Percentiles rank a stretch among this genome's conserved stretches.
Evolutionary conservation across 37 sponge, comb jelly and placozoan genomes (phyloP).

Genomic region (Aplysina aerophoba): DNA sequence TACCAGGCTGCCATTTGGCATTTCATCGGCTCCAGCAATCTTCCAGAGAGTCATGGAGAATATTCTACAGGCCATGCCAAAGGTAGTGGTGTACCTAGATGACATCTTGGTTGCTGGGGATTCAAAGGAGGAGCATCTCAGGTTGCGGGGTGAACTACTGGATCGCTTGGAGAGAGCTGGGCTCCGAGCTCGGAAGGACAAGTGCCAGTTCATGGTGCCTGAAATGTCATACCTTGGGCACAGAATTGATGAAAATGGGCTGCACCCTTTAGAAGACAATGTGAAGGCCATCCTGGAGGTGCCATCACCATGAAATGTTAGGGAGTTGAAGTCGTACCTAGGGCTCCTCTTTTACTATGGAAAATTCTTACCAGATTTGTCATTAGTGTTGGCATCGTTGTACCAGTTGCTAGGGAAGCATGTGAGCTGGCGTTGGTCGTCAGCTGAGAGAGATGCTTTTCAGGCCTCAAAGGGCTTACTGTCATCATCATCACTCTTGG

Average conservation of each 20-base stretch:
- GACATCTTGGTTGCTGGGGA: slow-evolving; percentile 39
- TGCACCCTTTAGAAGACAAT: slow-evolving; percentile 38
- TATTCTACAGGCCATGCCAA: slow-evolving; percentile 36
- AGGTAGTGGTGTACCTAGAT: slow-evolving; percentile 41
- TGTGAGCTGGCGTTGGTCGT: slow-evolving; percentile 45
- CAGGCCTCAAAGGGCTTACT: slow-evolving; percentile 38
- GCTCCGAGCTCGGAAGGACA: background rate
- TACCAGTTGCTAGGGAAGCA: background rate
- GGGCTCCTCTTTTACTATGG: slow-evolving; percentile 13
- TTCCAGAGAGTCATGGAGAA: too few relatives aligned
- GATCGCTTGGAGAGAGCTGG: background rate
- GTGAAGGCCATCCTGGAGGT: slow-evolving; percentile 3
- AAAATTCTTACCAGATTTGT: slow-evolving; percentile 25
- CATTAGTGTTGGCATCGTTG: background rate
- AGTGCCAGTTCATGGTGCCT: slow-evolving; percentile 33
- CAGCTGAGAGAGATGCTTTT: slow-evolving; percentile 22
- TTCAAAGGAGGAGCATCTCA: slow-evolving; percentile 10
- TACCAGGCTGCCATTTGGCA: slow-evolving; percentile 31
- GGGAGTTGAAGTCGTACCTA: slow-evolving; percentile 9
- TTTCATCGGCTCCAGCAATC: slow-evolving; percentile 42
- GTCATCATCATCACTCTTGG: slow-evolving; percentile 37
- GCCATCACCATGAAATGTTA: background rate
- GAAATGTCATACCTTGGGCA: slow-evolving; percentile 34
- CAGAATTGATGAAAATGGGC: slow-evolving; percentile 37
- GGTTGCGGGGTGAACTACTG: background rate